Conservation (phyloP, 2,113 vertebrate genomes). For the Bothrops jararaca region DNA sequence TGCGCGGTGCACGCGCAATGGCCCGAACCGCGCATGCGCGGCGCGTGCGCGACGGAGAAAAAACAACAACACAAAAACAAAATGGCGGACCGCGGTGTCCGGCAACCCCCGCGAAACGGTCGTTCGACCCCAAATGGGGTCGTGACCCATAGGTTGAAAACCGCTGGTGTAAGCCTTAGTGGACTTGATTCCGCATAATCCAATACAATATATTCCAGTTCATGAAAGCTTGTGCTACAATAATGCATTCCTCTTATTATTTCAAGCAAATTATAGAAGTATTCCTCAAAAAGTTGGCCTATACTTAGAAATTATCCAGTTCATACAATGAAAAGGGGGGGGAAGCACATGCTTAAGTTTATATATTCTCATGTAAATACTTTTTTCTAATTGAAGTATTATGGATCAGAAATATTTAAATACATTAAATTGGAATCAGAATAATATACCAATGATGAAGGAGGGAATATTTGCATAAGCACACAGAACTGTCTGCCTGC, state of each 20-base stretch:
- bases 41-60: too few species aligned
- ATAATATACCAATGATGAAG: not conserved
- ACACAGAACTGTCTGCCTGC: constrained; percentile 9
- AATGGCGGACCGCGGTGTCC: too few species aligned
- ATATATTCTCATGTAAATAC: not conserved
- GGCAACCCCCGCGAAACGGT: too few species aligned
- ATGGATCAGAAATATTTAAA: not conserved
- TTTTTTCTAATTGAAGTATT: not conserved
- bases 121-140: too few species aligned
- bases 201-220: not conserved
- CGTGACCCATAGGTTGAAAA: too few species aligned
- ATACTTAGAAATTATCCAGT: not conserved
- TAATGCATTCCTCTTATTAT: not conserved
- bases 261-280: not conserved
- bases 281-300: not conserved
- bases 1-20: too few species aligned
- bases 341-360: not conserved
- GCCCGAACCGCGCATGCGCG: too few species aligned
- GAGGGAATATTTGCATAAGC: constrained; percentile 10
- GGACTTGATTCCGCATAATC: not conserved
- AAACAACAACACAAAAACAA: too few species aligned
- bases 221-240: not conserved
- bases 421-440: not conserved
- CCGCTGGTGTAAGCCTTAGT: not conserved
- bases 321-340: not conserved